Evolutionary conservation across 35 echinoderm and acorn worm genomes (phyloP).

Genomic region (Eucidaris tribuloides): DNA sequence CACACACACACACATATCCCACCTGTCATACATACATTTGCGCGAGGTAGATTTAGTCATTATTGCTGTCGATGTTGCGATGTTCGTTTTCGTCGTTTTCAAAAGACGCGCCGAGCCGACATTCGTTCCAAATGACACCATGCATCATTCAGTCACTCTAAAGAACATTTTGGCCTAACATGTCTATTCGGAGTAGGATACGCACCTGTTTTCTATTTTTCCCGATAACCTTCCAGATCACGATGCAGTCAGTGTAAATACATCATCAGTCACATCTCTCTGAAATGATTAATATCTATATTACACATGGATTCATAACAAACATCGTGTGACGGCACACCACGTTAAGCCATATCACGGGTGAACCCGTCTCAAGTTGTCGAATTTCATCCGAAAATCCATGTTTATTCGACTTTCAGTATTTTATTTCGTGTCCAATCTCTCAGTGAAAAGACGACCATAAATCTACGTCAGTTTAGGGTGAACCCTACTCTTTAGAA

Average conservation of each 20-base stretch:
- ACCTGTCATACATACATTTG: too few relatives aligned
- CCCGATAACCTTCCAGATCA: background rate
- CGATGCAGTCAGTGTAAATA: conserved; percentile 1
- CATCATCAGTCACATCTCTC: conserved; percentile 18
- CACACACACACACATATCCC: too few relatives aligned
- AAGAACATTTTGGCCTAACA: too few relatives aligned
- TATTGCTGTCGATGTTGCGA: too few relatives aligned
- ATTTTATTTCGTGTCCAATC: background rate
- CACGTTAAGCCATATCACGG: conserved; percentile 8
- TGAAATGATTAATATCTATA: conserved; percentile 36
- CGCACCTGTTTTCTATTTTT: conserved; percentile 33
- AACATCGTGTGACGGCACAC: conserved; percentile 23
- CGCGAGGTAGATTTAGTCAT: too few relatives aligned
- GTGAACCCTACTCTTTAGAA: background rate
- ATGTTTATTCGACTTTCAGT: conserved; percentile 28
- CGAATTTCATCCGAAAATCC: background rate
- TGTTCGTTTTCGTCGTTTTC: too few relatives aligned
- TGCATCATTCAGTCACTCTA: too few relatives aligned
- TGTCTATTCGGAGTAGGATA: too few relatives aligned
- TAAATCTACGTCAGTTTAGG: background rate
- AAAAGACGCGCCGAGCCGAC: too few relatives aligned
- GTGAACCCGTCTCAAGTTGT: conserved; percentile 13
- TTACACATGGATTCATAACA: conserved; percentile 22
- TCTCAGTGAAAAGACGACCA: background rate
- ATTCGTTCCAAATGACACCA: too few relatives aligned